These are phyloP conservation scores for Falco punctatus DNA, from an alignment of 2,113 vertebrate genomes.

Conservation along the genomic window DNA sequence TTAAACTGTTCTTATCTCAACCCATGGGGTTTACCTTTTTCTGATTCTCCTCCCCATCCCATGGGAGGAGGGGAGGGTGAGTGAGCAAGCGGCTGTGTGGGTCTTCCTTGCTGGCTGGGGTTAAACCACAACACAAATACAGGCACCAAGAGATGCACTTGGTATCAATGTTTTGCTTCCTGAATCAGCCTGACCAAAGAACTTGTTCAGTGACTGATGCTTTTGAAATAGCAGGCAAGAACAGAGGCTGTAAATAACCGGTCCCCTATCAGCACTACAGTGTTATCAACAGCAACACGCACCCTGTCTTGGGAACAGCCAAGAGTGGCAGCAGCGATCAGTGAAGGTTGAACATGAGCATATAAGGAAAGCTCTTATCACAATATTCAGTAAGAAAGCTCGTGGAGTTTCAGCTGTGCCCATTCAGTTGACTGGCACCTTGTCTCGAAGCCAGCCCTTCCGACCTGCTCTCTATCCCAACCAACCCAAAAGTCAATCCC, in stretches of 20 bases:
- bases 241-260: neutral
- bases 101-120: too few relatives aligned
- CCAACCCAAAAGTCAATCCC: neutral
- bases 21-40: too few relatives aligned
- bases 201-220: neutral
- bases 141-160: neutral
- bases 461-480: neutral
- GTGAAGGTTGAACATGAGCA: neutral
- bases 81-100: too few relatives aligned
- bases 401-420: neutral
- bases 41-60: too few relatives aligned
- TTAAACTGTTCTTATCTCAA: too few relatives aligned
- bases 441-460: neutral
- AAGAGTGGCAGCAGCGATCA: neutral
- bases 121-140: too few relatives aligned
- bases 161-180: constrained; percentile 13
- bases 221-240: neutral
- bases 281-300: neutral
- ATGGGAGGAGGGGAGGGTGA: too few relatives aligned
- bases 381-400: neutral
- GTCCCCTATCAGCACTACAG: neutral
- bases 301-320: neutral
- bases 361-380: neutral
- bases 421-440: neutral
- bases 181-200: neutral